These are phyloP conservation scores for Ceryle rudis DNA, from an alignment of 2,797 vertebrate genomes.

Conservation along the genomic window DNA sequence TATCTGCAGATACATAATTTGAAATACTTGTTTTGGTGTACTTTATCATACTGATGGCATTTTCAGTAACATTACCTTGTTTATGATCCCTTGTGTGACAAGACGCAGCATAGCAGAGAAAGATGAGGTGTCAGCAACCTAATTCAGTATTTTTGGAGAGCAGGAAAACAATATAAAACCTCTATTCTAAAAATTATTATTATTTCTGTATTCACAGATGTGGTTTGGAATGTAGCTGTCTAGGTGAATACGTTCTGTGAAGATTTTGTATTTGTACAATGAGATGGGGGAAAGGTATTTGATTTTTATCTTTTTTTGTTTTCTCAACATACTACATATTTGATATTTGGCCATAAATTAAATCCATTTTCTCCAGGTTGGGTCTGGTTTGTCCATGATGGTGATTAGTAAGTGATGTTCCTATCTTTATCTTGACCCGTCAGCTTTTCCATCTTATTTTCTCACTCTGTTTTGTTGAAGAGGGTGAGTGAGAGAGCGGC, in stretches of 20 bases:
- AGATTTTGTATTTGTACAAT: background rate
- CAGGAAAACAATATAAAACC: background rate
- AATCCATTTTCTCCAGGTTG: rapidly evolving
- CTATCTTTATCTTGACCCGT: background rate
- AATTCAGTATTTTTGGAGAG: background rate
- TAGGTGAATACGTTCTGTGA: background rate
- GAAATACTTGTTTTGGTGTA: constrained; percentile 55
- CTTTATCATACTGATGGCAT: constrained; percentile 46
- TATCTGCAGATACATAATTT: constrained; percentile 55
- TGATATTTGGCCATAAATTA: background rate
- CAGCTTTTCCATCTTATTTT: background rate
- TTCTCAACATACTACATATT: background rate
- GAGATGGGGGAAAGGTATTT: no score
- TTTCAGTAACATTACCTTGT: constrained; percentile 26
- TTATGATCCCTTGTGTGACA: constrained; percentile 39
- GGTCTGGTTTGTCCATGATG: background rate
- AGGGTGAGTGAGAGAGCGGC: rapidly evolving
- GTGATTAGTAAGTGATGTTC: background rate
- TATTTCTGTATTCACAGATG: background rate
- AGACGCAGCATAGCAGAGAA: background rate
- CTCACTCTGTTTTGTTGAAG: no score
- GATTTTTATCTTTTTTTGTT: background rate
- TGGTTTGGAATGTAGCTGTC: background rate
- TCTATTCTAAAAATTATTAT: background rate
- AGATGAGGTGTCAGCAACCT: background rate